Percentiles rank a stretch among this genome's conserved stretches.
Conservation (phyloP, 1,140 invertebrate species). For the Metaphire vulgaris region DNA sequence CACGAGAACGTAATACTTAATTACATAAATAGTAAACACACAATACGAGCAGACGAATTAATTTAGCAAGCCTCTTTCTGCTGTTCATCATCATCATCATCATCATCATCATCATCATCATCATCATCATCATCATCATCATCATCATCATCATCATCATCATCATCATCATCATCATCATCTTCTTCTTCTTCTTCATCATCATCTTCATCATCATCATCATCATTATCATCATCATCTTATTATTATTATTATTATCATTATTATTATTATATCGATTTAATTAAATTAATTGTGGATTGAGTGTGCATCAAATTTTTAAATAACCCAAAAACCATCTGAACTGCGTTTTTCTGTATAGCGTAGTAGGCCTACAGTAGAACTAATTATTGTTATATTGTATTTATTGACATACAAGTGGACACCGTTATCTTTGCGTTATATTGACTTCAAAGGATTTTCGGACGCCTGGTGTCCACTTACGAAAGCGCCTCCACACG, state of each 20-base stretch:
- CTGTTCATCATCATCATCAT: slow-evolving; percentile 18
- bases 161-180: slow-evolving; percentile 29
- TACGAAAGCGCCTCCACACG: slow-evolving; percentile 96
- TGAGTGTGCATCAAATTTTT: no score
- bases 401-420: no score
- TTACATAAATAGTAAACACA: no score
- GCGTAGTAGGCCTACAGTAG: no score
- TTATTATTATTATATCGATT: slow-evolving; percentile 10
- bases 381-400: no score
- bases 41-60: no score
- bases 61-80: no score
- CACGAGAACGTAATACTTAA: no score
- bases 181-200: slow-evolving; percentile 15
- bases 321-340: no score
- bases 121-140: slow-evolving; percentile 23
- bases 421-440: no score
- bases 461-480: slow-evolving; percentile 81
- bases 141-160: slow-evolving; percentile 23
- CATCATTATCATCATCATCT: no score
- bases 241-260: slow-evolving; percentile 22
- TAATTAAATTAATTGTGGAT: background rate
- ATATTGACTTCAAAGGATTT: slow-evolving; percentile 70
- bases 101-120: slow-evolving; percentile 19
- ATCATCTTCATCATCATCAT: slow-evolving; percentile 25
- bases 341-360: no score